phyloP scores from a whole-genome alignment of 2,113 vertebrate species.

The Loxodonta africana region DNA sequence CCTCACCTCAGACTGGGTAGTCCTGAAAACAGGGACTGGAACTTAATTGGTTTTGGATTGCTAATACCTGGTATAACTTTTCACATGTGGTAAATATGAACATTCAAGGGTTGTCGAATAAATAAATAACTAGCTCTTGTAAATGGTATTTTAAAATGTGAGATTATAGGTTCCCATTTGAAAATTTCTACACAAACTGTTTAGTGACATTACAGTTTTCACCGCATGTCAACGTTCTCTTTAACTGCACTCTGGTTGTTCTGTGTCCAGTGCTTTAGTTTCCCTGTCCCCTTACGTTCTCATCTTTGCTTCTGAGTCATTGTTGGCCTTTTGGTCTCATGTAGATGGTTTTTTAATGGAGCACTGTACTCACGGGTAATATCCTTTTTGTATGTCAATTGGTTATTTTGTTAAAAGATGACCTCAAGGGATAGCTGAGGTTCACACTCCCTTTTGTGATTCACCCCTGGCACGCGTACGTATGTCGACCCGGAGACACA shows the following conservation, averaged over 20 bases:
- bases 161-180: neutral
- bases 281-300: neutral
- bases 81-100: neutral
- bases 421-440: neutral
- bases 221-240: neutral
- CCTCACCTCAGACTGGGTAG: too few relatives aligned
- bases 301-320: neutral
- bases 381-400: neutral
- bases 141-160: neutral
- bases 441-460: neutral
- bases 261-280: neutral
- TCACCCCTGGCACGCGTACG: rapidly evolving
- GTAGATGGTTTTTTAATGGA: neutral
- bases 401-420: neutral
- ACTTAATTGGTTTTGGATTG: neutral
- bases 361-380: too few relatives aligned
- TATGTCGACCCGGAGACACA: rapidly evolving
- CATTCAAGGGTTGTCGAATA: neutral
- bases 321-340: neutral
- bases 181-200: neutral
- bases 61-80: neutral
- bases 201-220: neutral
- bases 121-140: neutral
- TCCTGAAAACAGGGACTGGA: neutral
- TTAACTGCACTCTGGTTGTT: neutral